These are phyloP conservation scores for Myripristis murdjan DNA, from an alignment of 2,797 vertebrate species.

Conservation along the genomic window DNA sequence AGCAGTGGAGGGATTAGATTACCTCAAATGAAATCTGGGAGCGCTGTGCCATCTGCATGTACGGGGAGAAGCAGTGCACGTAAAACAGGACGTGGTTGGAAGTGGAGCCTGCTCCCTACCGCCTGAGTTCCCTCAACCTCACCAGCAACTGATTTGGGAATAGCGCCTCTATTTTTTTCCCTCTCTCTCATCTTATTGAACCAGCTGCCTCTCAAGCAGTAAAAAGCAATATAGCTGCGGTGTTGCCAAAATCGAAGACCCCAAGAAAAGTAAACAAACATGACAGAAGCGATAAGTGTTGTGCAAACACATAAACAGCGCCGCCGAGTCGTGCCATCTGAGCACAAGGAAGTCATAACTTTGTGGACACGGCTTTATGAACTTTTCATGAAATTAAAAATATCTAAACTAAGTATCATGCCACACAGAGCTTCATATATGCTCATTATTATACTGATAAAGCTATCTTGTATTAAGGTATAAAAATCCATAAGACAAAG, in stretches of 20 bases:
- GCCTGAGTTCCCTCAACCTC: slow-evolving; percentile 86
- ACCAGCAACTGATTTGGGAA: slow-evolving; percentile 91
- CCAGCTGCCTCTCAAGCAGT: slow-evolving; percentile 95
- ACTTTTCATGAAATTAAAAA: too few species aligned
- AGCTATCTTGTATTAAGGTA: slow-evolving; percentile 35
- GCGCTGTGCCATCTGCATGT: slow-evolving; percentile 98
- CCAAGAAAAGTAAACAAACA: slow-evolving; percentile 86
- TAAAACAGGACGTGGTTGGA: slow-evolving; percentile 93
- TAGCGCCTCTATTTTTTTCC: slow-evolving; percentile 69
- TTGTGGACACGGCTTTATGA: too few species aligned
- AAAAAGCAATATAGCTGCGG: slow-evolving; percentile 87
- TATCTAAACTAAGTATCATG: slow-evolving; percentile 65
- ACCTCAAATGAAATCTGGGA: slow-evolving; percentile 99
- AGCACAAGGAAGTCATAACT: slow-evolving; percentile 78
- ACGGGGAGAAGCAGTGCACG: slow-evolving; percentile 89
- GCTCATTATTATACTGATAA: slow-evolving; percentile 36
- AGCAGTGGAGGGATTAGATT: slow-evolving; percentile 99
- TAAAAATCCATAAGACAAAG: not conserved
- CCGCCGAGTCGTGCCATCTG: slow-evolving; percentile 74
- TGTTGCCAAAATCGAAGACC: slow-evolving; percentile 86
- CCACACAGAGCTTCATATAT: slow-evolving; percentile 39
- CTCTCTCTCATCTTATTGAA: slow-evolving; percentile 87
- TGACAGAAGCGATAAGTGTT: slow-evolving; percentile 88
- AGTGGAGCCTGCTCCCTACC: slow-evolving; percentile 90
- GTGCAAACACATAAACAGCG: slow-evolving; percentile 89